Evolutionary conservation across 2,888 invertebrate genomes (phyloP).

Genomic region (Venustoraphidia nigricollis): DNA sequence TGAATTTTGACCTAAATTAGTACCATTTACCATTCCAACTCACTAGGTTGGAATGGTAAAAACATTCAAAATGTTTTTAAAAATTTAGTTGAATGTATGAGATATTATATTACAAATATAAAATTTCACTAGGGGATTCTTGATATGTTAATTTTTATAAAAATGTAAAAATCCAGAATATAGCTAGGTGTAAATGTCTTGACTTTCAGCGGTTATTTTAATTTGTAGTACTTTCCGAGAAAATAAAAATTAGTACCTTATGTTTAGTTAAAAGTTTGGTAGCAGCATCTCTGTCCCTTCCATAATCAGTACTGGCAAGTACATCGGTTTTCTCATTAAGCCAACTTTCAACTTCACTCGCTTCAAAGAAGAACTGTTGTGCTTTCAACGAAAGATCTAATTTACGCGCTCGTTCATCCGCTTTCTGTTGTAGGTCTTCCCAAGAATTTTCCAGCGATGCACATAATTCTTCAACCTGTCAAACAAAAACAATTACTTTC

Average conservation of each 20-base stretch:
- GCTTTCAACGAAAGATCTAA: constrained; percentile 76
- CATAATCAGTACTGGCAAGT: constrained; percentile 68
- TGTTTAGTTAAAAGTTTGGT: constrained; percentile 89
- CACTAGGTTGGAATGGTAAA: too few species aligned
- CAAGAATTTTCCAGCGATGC: constrained; percentile 55
- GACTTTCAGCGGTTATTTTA: neutral
- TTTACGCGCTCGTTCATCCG: constrained; percentile 54
- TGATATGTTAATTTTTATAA: too few species aligned
- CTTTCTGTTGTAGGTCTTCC: constrained; percentile 54
- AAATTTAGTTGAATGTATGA: too few species aligned
- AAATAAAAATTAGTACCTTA: constrained; percentile 42
- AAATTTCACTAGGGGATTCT: too few species aligned
- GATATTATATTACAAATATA: too few species aligned
- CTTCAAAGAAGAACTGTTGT: constrained; percentile 85
- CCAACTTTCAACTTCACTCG: constrained; percentile 87
- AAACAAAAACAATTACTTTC: neutral
- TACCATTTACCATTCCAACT: too few species aligned
- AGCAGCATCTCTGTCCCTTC: constrained; percentile 79
- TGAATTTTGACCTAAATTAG: too few species aligned
- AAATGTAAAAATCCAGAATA: too few species aligned
- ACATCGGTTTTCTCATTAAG: constrained; percentile 74
- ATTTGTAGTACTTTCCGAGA: neutral
- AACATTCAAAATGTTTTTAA: too few species aligned
- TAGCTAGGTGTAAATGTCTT: too few species aligned
- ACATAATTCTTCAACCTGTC: constrained; percentile 59